Percentiles rank a stretch among this genome's conserved stretches.
Conservation (phyloP, 92 coral and sea anemone species). For the Palythoa grandiflora region DNA sequence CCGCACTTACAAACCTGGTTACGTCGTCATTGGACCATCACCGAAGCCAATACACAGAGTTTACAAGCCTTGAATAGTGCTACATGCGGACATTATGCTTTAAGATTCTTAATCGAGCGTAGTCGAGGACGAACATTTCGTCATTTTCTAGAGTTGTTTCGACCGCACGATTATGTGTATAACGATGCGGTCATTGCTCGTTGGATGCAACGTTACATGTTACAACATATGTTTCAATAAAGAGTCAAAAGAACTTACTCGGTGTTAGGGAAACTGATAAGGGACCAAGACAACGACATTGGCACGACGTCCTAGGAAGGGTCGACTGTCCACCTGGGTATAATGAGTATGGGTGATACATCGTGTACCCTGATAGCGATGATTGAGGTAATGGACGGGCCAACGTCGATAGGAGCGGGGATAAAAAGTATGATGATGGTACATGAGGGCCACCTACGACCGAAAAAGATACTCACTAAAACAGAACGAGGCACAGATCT, state of each 20-base stretch:
- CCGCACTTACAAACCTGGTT: neutral
- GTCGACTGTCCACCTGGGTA: no score
- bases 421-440: conserved; percentile 20
- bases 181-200: neutral
- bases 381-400: conserved; percentile 40
- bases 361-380: conserved; percentile 30
- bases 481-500: conserved; percentile 32
- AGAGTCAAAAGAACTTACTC: no score
- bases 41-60: neutral
- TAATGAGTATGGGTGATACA: conserved; percentile 29
- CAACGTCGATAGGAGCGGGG: conserved; percentile 48
- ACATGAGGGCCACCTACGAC: conserved; percentile 33
- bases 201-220: neutral
- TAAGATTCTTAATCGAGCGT: neutral
- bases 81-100: neutral
- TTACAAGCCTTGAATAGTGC: neutral
- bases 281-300: conserved; percentile 3
- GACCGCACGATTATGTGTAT: neutral
- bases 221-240: conserved; percentile 19
- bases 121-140: neutral
- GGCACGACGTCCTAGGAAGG: no score
- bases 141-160: neutral
- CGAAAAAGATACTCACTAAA: conserved; percentile 25
- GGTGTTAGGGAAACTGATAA: no score
- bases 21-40: neutral